These are phyloP conservation scores for Catotricha subobsoleta DNA, from an alignment of 2,888 invertebrate species.

Conservation along the genomic window DNA sequence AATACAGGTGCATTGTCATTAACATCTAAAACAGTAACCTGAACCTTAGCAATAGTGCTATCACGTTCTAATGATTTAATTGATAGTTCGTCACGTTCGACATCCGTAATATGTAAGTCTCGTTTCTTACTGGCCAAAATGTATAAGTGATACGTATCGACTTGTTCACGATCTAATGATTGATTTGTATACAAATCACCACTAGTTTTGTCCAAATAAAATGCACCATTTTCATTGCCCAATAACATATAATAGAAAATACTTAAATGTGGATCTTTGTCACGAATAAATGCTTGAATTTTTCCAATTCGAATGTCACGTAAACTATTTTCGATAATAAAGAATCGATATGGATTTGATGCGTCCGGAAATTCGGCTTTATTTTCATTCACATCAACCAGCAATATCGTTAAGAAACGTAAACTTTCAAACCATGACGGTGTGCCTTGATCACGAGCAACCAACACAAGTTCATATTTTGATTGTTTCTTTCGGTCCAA, in stretches of 20 bases:
- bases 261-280: slow-evolving; percentile 62
- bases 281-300: slow-evolving; percentile 29
- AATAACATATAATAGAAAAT: slow-evolving; percentile 68
- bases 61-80: slow-evolving; percentile 35
- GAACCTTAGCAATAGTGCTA: slow-evolving; percentile 51
- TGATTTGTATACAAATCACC: slow-evolving; percentile 64
- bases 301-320: slow-evolving; percentile 39
- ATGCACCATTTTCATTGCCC: slow-evolving; percentile 59
- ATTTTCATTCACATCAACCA: slow-evolving; percentile 69
- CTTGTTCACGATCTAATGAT: slow-evolving; percentile 64
- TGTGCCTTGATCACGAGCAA: slow-evolving; percentile 66
- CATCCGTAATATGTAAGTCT: slow-evolving; percentile 41
- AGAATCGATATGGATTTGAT: slow-evolving; percentile 45
- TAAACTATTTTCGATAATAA: slow-evolving; percentile 50
- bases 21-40: slow-evolving; percentile 55
- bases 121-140: slow-evolving; percentile 73
- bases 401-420: slow-evolving; percentile 50
- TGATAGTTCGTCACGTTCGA: slow-evolving; percentile 31
- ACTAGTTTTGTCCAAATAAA: slow-evolving; percentile 59
- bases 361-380: slow-evolving; percentile 53
- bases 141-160: slow-evolving; percentile 53
- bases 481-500: slow-evolving; percentile 58
- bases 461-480: slow-evolving; percentile 49
- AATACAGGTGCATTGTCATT: slow-evolving; percentile 75
- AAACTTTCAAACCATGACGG: slow-evolving; percentile 65